Evolutionary conservation across 2,797 vertebrate genomes (phyloP).

Genomic region (Ibycter americanus): DNA sequence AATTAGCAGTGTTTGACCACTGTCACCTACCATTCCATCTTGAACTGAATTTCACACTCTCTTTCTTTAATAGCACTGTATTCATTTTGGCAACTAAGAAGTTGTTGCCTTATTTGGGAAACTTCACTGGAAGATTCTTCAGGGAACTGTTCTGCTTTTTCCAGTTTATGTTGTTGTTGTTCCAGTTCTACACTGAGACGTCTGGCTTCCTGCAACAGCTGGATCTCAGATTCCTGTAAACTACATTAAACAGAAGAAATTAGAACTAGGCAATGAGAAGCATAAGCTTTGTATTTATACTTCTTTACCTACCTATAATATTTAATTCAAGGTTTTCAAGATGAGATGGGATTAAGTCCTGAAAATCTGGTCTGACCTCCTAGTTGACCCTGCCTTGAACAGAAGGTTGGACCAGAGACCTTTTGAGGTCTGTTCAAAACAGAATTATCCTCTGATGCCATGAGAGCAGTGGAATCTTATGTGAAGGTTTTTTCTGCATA

Average conservation of each 20-base stretch:
- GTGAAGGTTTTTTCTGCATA: neutral
- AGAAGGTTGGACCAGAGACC: neutral
- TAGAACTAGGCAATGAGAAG: neutral
- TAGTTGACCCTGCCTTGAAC: neutral
- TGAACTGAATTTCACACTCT: slow-evolving; percentile 79
- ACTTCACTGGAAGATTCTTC: slow-evolving; percentile 82
- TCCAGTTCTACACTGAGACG: slow-evolving; percentile 76
- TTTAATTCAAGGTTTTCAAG: neutral
- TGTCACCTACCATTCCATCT: slow-evolving; percentile 83
- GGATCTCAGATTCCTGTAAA: slow-evolving; percentile 84
- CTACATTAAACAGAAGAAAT: slow-evolving; percentile 67
- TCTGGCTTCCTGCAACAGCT: slow-evolving; percentile 83
- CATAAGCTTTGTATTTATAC: neutral
- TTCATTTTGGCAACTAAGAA: slow-evolving; percentile 86
- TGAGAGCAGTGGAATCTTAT: neutral
- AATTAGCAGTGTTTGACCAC: neutral
- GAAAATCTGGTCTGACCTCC: neutral
- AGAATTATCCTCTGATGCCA: neutral
- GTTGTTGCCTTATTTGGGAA: slow-evolving; percentile 83
- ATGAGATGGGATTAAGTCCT: neutral
- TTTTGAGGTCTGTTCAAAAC: neutral
- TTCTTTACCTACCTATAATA: neutral
- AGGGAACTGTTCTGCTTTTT: slow-evolving; percentile 80
- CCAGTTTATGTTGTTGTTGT: slow-evolving; percentile 76
- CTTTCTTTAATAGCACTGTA: slow-evolving; percentile 81